phyloP scores from a whole-genome alignment of 2,888 invertebrate species.

The Pandemis cinnamomeana region DNA sequence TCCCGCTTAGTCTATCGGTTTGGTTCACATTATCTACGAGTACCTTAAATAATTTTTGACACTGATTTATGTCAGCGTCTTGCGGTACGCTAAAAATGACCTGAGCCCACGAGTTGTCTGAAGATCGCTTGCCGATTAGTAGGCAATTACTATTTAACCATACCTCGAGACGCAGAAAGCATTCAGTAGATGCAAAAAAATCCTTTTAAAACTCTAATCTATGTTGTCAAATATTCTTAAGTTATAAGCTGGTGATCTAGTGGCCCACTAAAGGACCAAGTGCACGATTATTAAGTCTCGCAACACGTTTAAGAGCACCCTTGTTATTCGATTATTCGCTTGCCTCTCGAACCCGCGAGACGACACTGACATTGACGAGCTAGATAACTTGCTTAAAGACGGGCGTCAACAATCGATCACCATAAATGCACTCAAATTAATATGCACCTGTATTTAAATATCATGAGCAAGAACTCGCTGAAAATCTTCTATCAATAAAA shows the following conservation, averaged over 20 bases:
- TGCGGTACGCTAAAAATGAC: neutral
- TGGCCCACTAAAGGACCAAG: neutral
- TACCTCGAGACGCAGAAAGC: neutral
- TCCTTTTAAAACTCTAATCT: neutral
- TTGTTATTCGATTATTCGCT: neutral
- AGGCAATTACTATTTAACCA: neutral
- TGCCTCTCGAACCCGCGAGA: slow-evolving; percentile 10
- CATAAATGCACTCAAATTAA: slow-evolving; percentile 8
- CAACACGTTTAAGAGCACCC: neutral
- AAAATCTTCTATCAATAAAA: slow-evolving; percentile 50
- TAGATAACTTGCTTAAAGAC: neutral
- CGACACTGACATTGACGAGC: neutral
- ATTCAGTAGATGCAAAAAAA: neutral
- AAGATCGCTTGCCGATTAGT: too few relatives aligned
- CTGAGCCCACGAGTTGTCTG: neutral
- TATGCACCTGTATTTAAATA: slow-evolving; percentile 2
- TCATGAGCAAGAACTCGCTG: slow-evolving; percentile 23
- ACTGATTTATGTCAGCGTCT: neutral
- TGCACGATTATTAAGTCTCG: neutral
- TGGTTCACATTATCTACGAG: neutral
- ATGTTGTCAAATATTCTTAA: neutral
- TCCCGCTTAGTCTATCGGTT: neutral
- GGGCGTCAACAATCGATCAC: slow-evolving; percentile 4
- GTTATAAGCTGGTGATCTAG: neutral
- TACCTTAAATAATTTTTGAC: neutral